Evolutionary conservation across 2,113 vertebrate species (phyloP).

Genomic region (Balaeniceps rex): DNA sequence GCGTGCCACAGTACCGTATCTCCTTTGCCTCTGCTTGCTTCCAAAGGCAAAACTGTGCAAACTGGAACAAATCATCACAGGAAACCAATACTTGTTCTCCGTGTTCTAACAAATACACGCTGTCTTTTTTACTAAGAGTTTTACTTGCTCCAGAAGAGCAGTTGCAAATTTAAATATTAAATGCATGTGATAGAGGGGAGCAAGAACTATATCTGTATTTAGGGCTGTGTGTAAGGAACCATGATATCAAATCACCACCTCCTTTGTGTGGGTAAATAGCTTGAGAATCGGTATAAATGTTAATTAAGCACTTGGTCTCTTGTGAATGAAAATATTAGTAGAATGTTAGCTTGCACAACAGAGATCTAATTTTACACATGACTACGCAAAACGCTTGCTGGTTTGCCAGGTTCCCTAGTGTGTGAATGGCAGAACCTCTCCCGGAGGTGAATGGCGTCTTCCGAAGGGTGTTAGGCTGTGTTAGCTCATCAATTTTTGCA

Average conservation of each 20-base stretch:
- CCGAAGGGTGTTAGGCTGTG: neutral
- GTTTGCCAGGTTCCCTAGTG: neutral
- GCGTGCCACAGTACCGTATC: accelerated
- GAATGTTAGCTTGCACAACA: conserved; percentile 3
- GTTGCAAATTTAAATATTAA: neutral
- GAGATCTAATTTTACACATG: conserved; percentile 48
- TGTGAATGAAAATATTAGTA: conserved; percentile 57
- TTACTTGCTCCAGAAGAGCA: neutral
- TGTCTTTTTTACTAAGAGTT: neutral
- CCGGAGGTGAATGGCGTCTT: neutral
- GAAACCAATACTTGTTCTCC: neutral
- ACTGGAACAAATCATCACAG: neutral
- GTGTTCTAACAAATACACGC: neutral
- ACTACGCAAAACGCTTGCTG: neutral
- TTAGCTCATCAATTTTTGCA: neutral
- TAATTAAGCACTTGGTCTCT: conserved; percentile 40
- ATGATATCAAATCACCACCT: neutral
- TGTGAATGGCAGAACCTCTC: neutral
- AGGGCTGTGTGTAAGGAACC: neutral
- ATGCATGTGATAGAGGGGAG: neutral
- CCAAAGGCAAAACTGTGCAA: neutral
- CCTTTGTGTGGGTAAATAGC: conserved; percentile 36
- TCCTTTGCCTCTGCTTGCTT: neutral
- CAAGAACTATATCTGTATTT: neutral
- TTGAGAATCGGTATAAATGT: conserved; percentile 19